A percentile compares a stretch with the other conserved stretches of the same genome.
These are phyloP conservation scores for Scaptodrosophila lebanonensis DNA, from an alignment of 1,140 invertebrate species.

Conservation along the genomic window DNA sequence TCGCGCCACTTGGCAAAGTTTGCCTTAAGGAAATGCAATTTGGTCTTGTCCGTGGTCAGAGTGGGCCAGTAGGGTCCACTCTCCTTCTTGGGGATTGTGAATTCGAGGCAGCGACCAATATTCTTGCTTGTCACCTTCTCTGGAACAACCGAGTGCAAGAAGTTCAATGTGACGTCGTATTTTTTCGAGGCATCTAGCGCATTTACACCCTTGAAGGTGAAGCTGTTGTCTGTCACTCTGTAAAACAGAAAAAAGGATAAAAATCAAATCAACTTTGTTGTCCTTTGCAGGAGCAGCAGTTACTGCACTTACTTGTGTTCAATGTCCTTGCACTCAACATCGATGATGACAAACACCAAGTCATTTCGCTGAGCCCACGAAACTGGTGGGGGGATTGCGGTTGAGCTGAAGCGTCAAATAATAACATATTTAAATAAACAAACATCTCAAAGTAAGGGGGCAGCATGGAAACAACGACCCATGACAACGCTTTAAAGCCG, in stretches of 20 bases:
- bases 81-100: constrained; percentile 81
- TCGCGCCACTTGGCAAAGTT: constrained; percentile 99
- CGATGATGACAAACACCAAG: constrained; percentile 90
- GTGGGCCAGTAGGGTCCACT: constrained; percentile 90
- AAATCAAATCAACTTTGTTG: not conserved
- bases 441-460: constrained; percentile 15
- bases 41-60: constrained; percentile 91
- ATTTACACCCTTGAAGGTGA: constrained; percentile 91
- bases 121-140: constrained; percentile 84
- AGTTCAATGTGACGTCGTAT: constrained; percentile 90
- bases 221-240: constrained; percentile 86
- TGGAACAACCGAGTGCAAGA: constrained; percentile 89
- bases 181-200: constrained; percentile 88
- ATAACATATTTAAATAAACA: constrained; percentile 15
- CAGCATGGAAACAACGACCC: constrained; percentile 9
- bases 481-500: constrained; percentile 13
- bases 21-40: constrained; percentile 96
- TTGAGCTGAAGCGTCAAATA: constrained; percentile 65
- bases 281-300: not conserved
- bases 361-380: constrained; percentile 93
- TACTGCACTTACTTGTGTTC: constrained; percentile 81
- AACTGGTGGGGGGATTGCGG: constrained; percentile 88
- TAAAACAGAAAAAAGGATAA: constrained; percentile 20
- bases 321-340: constrained; percentile 92
- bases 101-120: constrained; percentile 87